phyloP scores from a whole-genome alignment of 2,888 invertebrate genomes.

The Drosophila nr. fundita region DNA sequence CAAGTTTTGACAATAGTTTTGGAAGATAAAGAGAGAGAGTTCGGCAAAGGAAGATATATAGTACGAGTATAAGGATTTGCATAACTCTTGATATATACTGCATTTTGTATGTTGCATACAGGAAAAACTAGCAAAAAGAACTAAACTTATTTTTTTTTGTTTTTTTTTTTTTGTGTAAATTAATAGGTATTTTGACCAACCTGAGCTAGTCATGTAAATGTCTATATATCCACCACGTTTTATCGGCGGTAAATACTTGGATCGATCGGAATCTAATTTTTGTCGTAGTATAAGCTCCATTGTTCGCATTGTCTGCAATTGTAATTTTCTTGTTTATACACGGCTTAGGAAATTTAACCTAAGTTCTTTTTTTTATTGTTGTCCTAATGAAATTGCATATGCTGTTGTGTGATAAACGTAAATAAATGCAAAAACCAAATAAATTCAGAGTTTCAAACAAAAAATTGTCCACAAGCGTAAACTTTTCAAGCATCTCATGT shows the following conservation, averaged over 20 bases:
- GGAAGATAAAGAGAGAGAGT: constrained; percentile 45
- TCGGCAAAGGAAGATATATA: constrained; percentile 52
- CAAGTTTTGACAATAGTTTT: constrained; percentile 59
- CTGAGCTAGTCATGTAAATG: constrained; percentile 95
- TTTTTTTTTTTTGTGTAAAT: constrained; percentile 18
- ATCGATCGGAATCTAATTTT: constrained; percentile 90
- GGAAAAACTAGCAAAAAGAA: constrained; percentile 49
- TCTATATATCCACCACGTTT: constrained; percentile 93
- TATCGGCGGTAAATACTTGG: constrained; percentile 92
- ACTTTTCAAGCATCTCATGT: constrained; percentile 55
- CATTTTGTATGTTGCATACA: constrained; percentile 51
- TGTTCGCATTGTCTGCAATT: constrained; percentile 88
- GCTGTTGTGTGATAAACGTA: constrained; percentile 6
- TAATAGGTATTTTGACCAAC: constrained; percentile 86
- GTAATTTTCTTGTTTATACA: constrained; percentile 31
- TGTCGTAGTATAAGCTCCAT: constrained; percentile 91
- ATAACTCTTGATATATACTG: constrained; percentile 45
- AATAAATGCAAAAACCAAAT: constrained; percentile 14
- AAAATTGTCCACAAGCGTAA: constrained; percentile 16
- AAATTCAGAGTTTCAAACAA: neutral
- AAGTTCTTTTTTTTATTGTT: constrained; percentile 9
- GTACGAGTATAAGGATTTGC: constrained; percentile 37
- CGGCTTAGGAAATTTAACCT: constrained; percentile 11
- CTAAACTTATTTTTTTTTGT: constrained; percentile 42
- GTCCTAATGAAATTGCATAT: constrained; percentile 27